These are phyloP conservation scores for Gortyna flavago DNA, from an alignment of 2,888 invertebrate genomes.

Conservation along the genomic window DNA sequence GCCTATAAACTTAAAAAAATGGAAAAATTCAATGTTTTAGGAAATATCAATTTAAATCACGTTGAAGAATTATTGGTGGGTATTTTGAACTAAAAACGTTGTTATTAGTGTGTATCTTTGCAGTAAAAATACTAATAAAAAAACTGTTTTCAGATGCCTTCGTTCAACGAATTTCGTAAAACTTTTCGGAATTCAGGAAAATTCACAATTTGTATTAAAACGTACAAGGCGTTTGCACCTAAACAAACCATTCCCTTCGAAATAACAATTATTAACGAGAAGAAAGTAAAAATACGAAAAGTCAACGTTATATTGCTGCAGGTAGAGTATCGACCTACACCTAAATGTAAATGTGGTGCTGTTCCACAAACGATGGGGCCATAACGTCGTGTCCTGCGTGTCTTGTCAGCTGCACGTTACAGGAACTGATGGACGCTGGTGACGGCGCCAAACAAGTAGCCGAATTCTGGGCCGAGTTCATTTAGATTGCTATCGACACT, in stretches of 20 bases:
- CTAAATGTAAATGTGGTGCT: too few relatives aligned
- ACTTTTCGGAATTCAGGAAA: conserved; percentile 72
- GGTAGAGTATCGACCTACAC: conserved; percentile 67
- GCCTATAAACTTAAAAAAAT: conserved; percentile 72
- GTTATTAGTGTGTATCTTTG: not conserved
- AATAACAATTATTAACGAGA: conserved; percentile 78
- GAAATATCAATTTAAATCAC: conserved; percentile 79
- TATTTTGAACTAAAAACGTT: conserved; percentile 14
- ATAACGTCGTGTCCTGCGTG: too few relatives aligned
- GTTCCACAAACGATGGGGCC: too few relatives aligned
- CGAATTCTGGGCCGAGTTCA: too few relatives aligned
- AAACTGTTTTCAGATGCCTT: conserved; percentile 72
- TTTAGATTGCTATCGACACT: too few relatives aligned
- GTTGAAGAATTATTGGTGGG: conserved; percentile 77
- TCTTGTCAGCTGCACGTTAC: too few relatives aligned
- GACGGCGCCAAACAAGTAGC: too few relatives aligned
- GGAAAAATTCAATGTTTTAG: conserved; percentile 75
- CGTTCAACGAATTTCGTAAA: conserved; percentile 75
- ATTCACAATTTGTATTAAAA: conserved; percentile 77
- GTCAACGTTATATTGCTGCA: conserved; percentile 77
- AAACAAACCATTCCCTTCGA: conserved; percentile 80
- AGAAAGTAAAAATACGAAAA: conserved; percentile 77
- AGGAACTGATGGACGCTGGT: too few relatives aligned
- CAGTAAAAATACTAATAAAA: not conserved
- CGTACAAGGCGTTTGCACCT: conserved; percentile 78